Conservation (phyloP, 2,888 invertebrate species). For the Belgica antarctica region DNA sequence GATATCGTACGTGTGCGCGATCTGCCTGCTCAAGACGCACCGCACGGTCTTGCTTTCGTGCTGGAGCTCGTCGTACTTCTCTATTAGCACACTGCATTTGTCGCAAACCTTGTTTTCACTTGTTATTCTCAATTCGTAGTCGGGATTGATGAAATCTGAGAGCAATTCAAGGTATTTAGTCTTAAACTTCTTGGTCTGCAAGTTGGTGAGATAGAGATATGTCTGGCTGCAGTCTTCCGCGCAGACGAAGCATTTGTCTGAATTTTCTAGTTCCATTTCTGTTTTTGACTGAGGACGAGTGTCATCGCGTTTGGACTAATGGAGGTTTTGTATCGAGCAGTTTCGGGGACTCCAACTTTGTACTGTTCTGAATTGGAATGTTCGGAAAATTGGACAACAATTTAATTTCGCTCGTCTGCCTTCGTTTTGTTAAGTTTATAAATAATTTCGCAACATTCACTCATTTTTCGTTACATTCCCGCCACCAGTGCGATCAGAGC, state of each 20-base stretch:
- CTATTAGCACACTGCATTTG: neutral
- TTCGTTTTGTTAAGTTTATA: too few species aligned
- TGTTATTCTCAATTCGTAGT: conserved; percentile 20
- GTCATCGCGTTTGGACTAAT: too few species aligned
- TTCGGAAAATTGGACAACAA: too few species aligned
- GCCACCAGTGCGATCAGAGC: too few species aligned
- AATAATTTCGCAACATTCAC: too few species aligned
- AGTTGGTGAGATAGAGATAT: neutral
- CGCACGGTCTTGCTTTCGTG: conserved; percentile 15
- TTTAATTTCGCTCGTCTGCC: too few species aligned
- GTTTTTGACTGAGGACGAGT: too few species aligned
- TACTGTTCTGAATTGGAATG: too few species aligned
- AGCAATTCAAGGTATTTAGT: conserved; percentile 6
- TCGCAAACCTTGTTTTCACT: neutral
- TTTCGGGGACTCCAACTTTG: too few species aligned
- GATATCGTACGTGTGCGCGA: conserved; percentile 8
- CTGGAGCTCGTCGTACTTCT: conserved; percentile 36
- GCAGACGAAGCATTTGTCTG: conserved; percentile 30
- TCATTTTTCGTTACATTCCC: too few species aligned
- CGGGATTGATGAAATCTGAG: conserved; percentile 29
- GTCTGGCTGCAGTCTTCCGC: neutral
- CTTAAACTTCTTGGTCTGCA: conserved; percentile 36
- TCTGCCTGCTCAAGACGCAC: conserved; percentile 8
- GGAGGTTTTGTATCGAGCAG: too few species aligned
- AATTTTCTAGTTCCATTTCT: too few species aligned